A percentile compares a stretch with the other conserved stretches of the same genome.
Conservation (phyloP, 2,797 vertebrate species). For the Micrastur ruficollis region DNA sequence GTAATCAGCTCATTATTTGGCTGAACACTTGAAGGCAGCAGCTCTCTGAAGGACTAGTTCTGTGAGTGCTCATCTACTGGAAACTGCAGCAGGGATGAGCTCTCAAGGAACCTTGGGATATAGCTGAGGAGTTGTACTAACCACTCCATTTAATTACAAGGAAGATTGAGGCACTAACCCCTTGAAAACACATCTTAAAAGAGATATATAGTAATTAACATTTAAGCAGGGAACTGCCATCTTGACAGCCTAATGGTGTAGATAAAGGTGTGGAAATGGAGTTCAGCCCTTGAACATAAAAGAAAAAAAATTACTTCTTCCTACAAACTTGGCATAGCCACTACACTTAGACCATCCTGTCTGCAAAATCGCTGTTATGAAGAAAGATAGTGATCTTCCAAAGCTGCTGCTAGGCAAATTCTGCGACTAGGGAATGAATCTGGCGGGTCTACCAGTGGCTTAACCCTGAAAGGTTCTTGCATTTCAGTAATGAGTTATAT, state of each 20-base stretch:
- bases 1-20: background rate
- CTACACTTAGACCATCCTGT: background rate
- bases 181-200: slow-evolving; percentile 36
- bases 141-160: slow-evolving; percentile 7
- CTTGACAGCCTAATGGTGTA: background rate
- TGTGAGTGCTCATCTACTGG: background rate
- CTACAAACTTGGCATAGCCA: background rate
- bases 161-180: background rate
- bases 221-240: background rate
- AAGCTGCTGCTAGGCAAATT: slow-evolving; percentile 26
- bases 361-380: background rate
- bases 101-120: background rate
- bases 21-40: background rate
- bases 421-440: background rate
- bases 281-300: background rate
- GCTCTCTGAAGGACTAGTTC: slow-evolving; percentile 4
- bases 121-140: background rate
- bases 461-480: background rate
- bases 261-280: slow-evolving; percentile 21
- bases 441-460: background rate
- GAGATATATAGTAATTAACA: slow-evolving; percentile 18
- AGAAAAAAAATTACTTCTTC: background rate
- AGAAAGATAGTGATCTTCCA: slow-evolving; percentile 3
- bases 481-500: slow-evolving; percentile 5
- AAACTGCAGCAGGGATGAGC: background rate